Base-by-base conservation (phyloP, 2,888 invertebrate species). In the Plebejus anna region DNA sequence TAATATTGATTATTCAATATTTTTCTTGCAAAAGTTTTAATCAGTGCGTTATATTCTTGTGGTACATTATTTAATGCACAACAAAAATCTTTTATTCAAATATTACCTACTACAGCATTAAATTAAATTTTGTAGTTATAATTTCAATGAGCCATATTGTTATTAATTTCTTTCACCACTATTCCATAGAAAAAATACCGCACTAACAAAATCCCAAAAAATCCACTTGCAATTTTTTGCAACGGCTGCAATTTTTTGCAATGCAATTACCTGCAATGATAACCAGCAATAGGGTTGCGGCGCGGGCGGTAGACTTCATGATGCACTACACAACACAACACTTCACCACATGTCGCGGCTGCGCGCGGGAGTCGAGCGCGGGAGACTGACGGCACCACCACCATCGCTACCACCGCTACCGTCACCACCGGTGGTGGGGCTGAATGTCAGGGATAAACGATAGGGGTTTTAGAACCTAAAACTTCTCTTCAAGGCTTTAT, bases 351-450 rank as follows among this genome's bases (percentile, higher is more conserved):
- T 91, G 87, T 87, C 86, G 86, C 83, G 83, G 82, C 83, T 47
- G 87, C 90, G 91, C 93, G 93, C 93, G 90, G 83, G 84, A 86
- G 89, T 87, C 88, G 88, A 86, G 91, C 93, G 92, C 94, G 91
- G 66, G 66, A 66, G 66, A 66, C 66, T 66, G 66, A 66, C 66
- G 61, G n/a, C 28, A 22, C 59, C 59, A 28, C 61, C 16, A 36
- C 32, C 32, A 66, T 32, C 66, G 32, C 59, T 22, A 22, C 61
- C 61, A 66, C 66, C 66, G 32, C 61, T 28, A 32, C 66, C 66
- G 66, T 66, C 66, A 66, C 32, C 66, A 13, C 1, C 82, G 83
- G 84, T 88, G 80, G 88, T 88, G 88, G 88, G 83, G 83, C 84
- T 82, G 83, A 84, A 82, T 84, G 85, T 84, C 82, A 83, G 85